Evolutionary conservation across 2,113 vertebrate species (phyloP), one percentile per base, ranked within the genome.

Genomic region (Spilogale gracilis): DNA sequence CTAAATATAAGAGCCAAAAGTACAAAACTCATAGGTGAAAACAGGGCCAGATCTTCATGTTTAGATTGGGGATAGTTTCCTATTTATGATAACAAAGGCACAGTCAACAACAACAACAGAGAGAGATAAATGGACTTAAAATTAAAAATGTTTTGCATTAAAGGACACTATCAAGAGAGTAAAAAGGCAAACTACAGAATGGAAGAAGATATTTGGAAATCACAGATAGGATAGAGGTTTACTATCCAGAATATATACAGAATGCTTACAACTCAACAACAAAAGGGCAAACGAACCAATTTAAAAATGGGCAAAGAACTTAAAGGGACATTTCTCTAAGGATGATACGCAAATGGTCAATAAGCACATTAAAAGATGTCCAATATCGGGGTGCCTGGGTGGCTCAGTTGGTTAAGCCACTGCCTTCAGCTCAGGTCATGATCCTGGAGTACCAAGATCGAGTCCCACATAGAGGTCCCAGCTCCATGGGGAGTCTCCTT

Each of bases 1-100:
- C 48, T 91, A 89, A 81, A 94, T 71, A 61, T 84, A 84, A 78
- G 38, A 91, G 45, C 16, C 76, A 67, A 94, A 93, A 76, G 71
- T 58, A 78, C 30, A 63, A 94, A 84, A 78, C 11, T 71, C 69
- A 65, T 89, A 84, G 52, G n/a, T 67, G 7, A 81, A 94, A 94
- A 71, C 21, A 30, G 16, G 21, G 4, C 20, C 18, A 94, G 73
- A 88, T 94, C 43, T 61, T 94, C n/a, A 58, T 88, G 23, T 88
- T 91, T 89, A 89, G n/a, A 50, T 79, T 88, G 65, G 18, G 2
- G 87, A 61, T 83, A 8, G 14, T 54, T 78, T 88, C 67, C 91
- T 45, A 48, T 30, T 58, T 43, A 25, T 67, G n/a, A 91, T 17
- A 71, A 11, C 21, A 52, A 87, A 76, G 76, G 16, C 38, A 43